Base-by-base conservation (phyloP, 2,888 invertebrate species). In the Hyalella azteca region DNA sequence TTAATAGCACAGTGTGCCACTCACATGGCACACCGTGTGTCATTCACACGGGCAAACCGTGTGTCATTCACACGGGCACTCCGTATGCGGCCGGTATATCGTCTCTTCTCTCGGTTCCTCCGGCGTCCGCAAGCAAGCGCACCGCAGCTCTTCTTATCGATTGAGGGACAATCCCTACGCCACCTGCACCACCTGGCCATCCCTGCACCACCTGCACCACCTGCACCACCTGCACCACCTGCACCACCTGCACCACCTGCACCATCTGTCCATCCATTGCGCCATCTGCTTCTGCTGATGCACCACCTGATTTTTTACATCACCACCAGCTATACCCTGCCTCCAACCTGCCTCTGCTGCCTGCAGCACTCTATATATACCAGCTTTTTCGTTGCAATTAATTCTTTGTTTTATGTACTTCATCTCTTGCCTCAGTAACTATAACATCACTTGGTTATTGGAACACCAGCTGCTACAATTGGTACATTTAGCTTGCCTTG, bases 91-190 rank as follows among this genome's bases (percentile, higher is more conserved):
- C 29, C 36, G 32, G 66, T 66, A 22, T 36, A 22, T 32, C 36
- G n/a, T 36, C 11, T 29, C 66, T 3, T 29, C 29, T 5, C 19
- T 0, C 19, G 66, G 15, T 66, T 32, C 66, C n/a, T n/a, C 19
- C 39, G 29, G 32, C 59, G 26, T 5, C 36, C 36, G 36, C 66
- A 54, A 22, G 54, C 54, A 1, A 22, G 22, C 29, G 1, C 5
- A 66, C 66, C 66, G 32, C 66, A 3, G 66, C 36, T 66, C 39
- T 66, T 22, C 39, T n/a, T 66, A 66, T 66, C 66, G 66, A 66
- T 66, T 66, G 66, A 39, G 36, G 13, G 29, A 15, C 15, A 39
- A 32, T 13, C 66, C 22, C 54, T 54, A 9, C 54, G 7, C 26
- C 54, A 26, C 54, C 54, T 54, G 54, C 54, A 26, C 54, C 54